Evolutionary conservation across 2,113 vertebrate species (phyloP).

Genomic region (Psephotus haematonotus): DNA sequence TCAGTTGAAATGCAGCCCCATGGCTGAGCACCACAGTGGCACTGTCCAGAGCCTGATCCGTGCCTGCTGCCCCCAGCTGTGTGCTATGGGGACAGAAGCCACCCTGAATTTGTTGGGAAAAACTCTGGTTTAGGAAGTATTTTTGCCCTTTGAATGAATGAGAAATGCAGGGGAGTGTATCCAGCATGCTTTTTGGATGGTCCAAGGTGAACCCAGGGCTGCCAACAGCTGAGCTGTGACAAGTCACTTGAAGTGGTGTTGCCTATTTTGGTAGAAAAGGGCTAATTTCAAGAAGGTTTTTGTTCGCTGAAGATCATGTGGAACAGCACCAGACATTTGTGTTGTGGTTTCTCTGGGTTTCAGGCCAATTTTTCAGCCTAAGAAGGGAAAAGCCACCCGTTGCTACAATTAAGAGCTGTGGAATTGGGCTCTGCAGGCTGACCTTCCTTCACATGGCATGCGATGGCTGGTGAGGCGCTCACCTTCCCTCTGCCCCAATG

Average conservation of each 20-base stretch:
- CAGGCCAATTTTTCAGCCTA: constrained; percentile 33
- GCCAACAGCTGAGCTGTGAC: not conserved
- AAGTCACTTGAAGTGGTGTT: constrained; percentile 7
- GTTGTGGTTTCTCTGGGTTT: constrained; percentile 50
- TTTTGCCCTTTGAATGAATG: not conserved
- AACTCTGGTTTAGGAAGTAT: not conserved
- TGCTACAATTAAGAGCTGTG: constrained; percentile 35
- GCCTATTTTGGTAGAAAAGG: constrained; percentile 44
- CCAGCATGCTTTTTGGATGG: not conserved
- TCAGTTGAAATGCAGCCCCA: not conserved
- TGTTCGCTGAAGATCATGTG: not conserved
- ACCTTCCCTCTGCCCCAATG: not conserved
- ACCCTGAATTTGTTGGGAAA: not conserved
- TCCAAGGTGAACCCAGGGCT: not conserved
- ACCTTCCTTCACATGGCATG: not conserved
- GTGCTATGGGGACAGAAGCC: accelerated
- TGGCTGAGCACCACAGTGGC: accelerated
- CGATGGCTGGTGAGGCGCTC: accelerated
- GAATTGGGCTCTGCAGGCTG: not conserved
- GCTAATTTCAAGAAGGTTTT: constrained; percentile 36
- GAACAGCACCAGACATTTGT: constrained; percentile 19
- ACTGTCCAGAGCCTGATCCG: not conserved
- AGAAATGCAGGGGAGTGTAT: not conserved
- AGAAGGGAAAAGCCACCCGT: constrained; percentile 60
- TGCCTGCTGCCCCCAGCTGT: not conserved